Evolutionary conservation across 2,113 vertebrate genomes (phyloP).

Genomic region (Erythrolamprus reginae): DNA sequence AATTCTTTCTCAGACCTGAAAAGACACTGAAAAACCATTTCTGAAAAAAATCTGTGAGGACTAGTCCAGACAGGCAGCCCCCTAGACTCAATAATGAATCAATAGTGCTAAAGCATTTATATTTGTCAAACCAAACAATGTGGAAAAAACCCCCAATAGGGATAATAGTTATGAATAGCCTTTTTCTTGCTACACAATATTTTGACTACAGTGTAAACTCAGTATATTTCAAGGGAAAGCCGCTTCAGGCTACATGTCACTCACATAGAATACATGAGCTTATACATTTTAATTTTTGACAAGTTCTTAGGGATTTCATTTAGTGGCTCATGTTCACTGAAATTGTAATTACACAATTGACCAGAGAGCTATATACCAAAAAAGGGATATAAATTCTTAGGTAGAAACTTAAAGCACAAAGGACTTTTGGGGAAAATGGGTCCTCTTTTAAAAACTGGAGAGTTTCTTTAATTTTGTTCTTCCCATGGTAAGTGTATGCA

Average conservation of each 20-base stretch:
- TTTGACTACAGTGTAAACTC: constrained; percentile 5
- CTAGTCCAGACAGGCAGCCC: neutral
- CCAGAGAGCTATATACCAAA: neutral
- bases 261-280: neutral
- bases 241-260: constrained; percentile 3
- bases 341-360: neutral
- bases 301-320: neutral
- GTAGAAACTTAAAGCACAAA: neutral
- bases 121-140: neutral
- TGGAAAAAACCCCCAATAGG: neutral
- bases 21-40: neutral
- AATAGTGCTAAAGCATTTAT: neutral
- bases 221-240: neutral
- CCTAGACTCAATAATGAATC: neutral
- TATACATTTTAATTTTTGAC: constrained; percentile 5
- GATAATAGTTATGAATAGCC: neutral
- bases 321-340: neutral
- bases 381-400: neutral
- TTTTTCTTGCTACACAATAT: neutral
- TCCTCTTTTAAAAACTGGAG: no score
- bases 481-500: neutral
- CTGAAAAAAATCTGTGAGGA: neutral
- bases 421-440: no score
- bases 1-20: neutral
- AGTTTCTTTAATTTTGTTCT: neutral